Evolutionary conservation across 2,888 invertebrate species (phyloP), one percentile per base, ranked within the genome.

Genomic region (Tethea ocularis): DNA sequence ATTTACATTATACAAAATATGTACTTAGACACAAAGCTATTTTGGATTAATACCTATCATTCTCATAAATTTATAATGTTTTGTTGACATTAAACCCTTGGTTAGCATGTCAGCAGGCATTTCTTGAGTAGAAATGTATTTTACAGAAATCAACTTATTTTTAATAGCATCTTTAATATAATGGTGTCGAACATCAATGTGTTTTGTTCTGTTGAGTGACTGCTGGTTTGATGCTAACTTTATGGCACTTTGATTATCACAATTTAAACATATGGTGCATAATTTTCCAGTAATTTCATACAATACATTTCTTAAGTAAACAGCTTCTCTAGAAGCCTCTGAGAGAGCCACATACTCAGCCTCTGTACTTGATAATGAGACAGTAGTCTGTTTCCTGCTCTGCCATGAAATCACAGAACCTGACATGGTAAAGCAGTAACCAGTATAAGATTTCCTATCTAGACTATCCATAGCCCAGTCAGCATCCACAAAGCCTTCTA

Each of bases 371-470:
- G n/a, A n/a, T n/a, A n/a, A n/a, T n/a, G 15, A 15, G 1, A 46
- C 46, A 5, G 46, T 46, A 1, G 1, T 46, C 46, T 46, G 46
- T 20, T 46, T 46, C 7, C 17, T 7, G 11, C 46, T 46, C 11
- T 46, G 46, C 46, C 46, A 46, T 7, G 46, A 46, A 46, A 46
- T 46, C 1, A n/a, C 46, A 15, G 46, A 46, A 1, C 46, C 56
- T 24, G 10, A 41, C 56, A 56, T 56, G 24, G 23, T 23, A 56
- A 56, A 56, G n/a, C 56, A 56, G 41, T 13, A 56, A 26, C 56
- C 56, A 46, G 56, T 56, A 46, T 56, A 56, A 56, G 51, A 56
- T 15, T 56, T 56, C n/a, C 56, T 38, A 38, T 56, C 56, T 6
- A 56, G 38, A 38, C 11, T 17, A 13, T 56, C 46, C 7, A 10